Conservation (phyloP, 2,888 invertebrate species). For the Pegoplata infirma region DNA sequence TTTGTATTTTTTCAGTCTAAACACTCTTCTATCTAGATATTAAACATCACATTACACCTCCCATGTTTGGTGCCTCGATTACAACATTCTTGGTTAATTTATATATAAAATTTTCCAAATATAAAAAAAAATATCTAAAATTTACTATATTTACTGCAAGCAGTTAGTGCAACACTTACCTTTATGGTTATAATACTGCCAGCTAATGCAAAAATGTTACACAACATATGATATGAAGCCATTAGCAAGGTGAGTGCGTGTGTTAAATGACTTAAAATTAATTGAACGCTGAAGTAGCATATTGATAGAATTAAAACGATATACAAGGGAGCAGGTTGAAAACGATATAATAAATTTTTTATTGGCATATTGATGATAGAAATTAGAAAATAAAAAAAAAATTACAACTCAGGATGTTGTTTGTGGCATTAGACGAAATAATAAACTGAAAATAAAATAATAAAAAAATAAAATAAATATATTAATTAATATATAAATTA, state of each 20-base stretch:
- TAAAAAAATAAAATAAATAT: not conserved
- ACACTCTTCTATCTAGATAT: too few relatives aligned
- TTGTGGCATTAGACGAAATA: not conserved
- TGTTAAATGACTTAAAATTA: constrained; percentile 92
- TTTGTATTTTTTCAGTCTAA: too few relatives aligned
- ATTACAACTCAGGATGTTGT: not conserved
- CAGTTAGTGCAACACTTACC: too few relatives aligned
- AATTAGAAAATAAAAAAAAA: not conserved
- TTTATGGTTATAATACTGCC: constrained; percentile 89
- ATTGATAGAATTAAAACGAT: constrained; percentile 85
- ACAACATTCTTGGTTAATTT: constrained; percentile 28
- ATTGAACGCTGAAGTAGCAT: constrained; percentile 88
- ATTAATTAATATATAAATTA: not conserved
- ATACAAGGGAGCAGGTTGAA: constrained; percentile 87
- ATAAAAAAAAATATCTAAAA: not conserved
- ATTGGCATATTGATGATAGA: constrained; percentile 85
- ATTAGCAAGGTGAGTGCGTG: constrained; percentile 94
- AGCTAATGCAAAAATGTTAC: constrained; percentile 91
- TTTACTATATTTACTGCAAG: too few relatives aligned
- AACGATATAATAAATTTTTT: constrained; percentile 86
- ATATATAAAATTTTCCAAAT: not conserved
- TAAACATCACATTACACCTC: too few relatives aligned
- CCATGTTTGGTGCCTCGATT: too few relatives aligned
- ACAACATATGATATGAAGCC: constrained; percentile 96
- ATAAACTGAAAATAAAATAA: not conserved